Base-by-base conservation (phyloP, 2,113 vertebrate species). In the Uria lomvia region DNA sequence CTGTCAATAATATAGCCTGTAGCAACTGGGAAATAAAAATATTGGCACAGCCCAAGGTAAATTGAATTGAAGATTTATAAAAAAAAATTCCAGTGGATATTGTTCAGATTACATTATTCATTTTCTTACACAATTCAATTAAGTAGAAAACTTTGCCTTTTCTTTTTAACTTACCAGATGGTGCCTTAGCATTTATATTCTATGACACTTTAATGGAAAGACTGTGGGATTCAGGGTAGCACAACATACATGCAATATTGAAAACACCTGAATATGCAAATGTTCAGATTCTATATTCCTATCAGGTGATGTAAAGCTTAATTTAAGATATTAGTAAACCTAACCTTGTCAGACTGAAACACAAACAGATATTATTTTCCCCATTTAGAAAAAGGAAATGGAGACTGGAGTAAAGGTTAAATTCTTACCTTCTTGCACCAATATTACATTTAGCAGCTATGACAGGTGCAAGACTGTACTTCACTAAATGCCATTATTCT, bases 1-100 rank as follows among this genome's bases (percentile, higher is more conserved):
- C 86, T 95, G 80, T 89, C 96, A 87, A 75, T 94, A 94, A 88
- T 27, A 83, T 0, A 92, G 68, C 60, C 75, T 84, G 50, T 15
- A 96, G 87, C 90, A 96, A 95, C 86, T 59, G 79, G 85, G 90
- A 93, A 90, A 95, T 50, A 67, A 94, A 92, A 92, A 84, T 85
- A 86, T 8, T 83, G 88, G 86, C 88, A 86, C 12, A 86, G 75
- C n/a, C 90, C 74, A 63, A 86, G 59, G 82, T 34, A n/a, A 92
- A 94, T 26, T 67, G 56, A 94, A 95, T 75, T 62, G 60, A 86
- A 73, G n/a, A 67, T 63, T 76, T 40, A 29, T 63, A 59, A 53
- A 77, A 86, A 81, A 49, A 24, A 65, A 66, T 45, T 38, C 38
- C 42, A 80, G 86, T 73, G 55, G 70, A 66, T 94, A 88, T 84